Base-by-base conservation (phyloP, 2,113 vertebrate species). In the Maccullochella peelii region DNA sequence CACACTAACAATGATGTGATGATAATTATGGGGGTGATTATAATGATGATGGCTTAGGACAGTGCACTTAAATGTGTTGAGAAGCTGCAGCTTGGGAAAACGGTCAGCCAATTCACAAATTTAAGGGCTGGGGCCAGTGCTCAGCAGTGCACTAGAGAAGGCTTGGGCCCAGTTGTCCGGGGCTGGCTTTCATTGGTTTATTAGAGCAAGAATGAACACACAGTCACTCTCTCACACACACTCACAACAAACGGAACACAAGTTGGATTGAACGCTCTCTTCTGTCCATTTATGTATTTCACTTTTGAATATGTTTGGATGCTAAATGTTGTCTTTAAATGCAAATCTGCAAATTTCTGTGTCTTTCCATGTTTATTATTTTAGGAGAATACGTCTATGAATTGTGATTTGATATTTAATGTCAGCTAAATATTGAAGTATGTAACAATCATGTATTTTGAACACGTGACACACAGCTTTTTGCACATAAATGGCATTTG, bases 11-110 rank as follows among this genome's bases (percentile, higher is more conserved):
- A 68, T 73, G 84, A 86, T 90, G 74, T 54, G 73, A 84, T 90
- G 75, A 78, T 90, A 88, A 89, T 94, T 88, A 90, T 20, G 72
- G 59, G 79, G 82, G 75, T 57, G 69, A 84, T 77, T 69, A 80
- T 87, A 83, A 83, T 9, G 77, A 80, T 89, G 88, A 92, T 86
- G 36, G 80, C 62, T 71, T 80, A 42, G 84, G 74, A 89, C 81
- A 65, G 63, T 40, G 80, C 57, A 27, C 79, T 83, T 84, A 58
- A 88, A 80, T 74, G 81, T 85, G 86, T 82, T 88, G 38, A 42
- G 67, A 61, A 44, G 62, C 63, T 5, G 76, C 1, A 2, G 58
- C 59, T 80, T 36, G 42, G 59, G 58, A 80, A 70, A 75, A 18
- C 12, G 21, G 54, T 49, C 59, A 68, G 55, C 58, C 49, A 54